Evolutionary conservation across 2,797 vertebrate species (phyloP).

Genomic region (Brachymystax lenok): DNA sequence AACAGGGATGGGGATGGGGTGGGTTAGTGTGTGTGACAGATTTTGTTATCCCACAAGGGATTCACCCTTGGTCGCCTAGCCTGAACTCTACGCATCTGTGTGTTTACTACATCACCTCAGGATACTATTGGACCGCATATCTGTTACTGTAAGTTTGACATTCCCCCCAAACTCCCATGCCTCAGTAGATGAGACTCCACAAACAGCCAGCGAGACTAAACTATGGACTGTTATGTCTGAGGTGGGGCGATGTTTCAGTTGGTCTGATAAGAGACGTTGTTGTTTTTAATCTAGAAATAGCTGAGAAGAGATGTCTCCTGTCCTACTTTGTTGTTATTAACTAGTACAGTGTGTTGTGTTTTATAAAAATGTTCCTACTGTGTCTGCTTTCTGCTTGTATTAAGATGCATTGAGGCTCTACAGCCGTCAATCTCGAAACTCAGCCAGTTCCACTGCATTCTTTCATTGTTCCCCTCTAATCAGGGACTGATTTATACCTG

Average conservation of each 20-base stretch:
- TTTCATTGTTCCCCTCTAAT: too few species aligned
- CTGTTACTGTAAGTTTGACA: background rate
- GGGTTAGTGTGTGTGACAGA: background rate
- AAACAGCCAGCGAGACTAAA: conserved; percentile 11
- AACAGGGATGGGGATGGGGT: background rate
- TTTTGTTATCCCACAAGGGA: background rate
- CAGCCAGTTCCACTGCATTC: too few species aligned
- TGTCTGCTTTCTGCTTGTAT: background rate
- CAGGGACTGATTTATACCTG: too few species aligned
- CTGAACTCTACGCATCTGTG: background rate
- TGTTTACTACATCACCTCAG: background rate
- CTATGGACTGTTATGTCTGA: conserved; percentile 16
- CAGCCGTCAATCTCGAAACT: too few species aligned
- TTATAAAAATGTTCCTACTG: background rate
- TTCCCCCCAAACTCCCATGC: background rate
- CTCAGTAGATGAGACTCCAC: conserved; percentile 38
- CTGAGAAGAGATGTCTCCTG: background rate
- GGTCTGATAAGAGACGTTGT: conserved; percentile 10
- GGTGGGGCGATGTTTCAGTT: background rate
- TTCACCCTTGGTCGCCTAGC: background rate
- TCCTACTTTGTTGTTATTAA: background rate
- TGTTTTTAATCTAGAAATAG: conserved; percentile 10
- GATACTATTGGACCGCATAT: background rate
- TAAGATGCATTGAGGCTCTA: background rate
- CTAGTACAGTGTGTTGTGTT: background rate